Evolutionary conservation across 1,140 invertebrate genomes (phyloP).

Genomic region (Oedothorax gibbosus): DNA sequence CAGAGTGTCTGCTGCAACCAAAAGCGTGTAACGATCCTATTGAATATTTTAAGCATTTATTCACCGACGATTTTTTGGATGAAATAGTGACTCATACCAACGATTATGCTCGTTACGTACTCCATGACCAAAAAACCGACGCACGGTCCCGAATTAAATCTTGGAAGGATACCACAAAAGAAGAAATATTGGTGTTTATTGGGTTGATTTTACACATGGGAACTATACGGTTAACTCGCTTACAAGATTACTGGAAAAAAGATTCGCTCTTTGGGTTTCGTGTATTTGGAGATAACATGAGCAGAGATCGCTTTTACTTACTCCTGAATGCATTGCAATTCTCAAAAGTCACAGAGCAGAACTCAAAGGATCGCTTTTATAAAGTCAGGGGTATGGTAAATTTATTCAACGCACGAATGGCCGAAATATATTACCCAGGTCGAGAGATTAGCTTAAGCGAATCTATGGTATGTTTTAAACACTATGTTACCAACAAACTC

Average conservation of each 20-base stretch:
- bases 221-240: slow-evolving; percentile 20
- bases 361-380: slow-evolving; percentile 9
- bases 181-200: slow-evolving; percentile 23
- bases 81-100: slow-evolving; percentile 16
- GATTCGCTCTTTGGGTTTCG: slow-evolving; percentile 13
- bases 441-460: too few species aligned
- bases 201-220: slow-evolving; percentile 25
- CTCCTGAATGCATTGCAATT: slow-evolving; percentile 21
- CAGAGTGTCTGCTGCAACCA: slow-evolving; percentile 23
- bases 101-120: slow-evolving; percentile 8
- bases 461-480: too few species aligned
- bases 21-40: slow-evolving; percentile 2
- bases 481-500: too few species aligned
- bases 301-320: slow-evolving; percentile 12
- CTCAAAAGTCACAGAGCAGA: slow-evolving; percentile 28
- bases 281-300: slow-evolving; percentile 28
- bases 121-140: not conserved
- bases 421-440: too few species aligned
- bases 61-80: slow-evolving; percentile 9
- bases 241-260: slow-evolving; percentile 21
- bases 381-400: too few species aligned
- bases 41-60: slow-evolving; percentile 10
- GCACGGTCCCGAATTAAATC: slow-evolving; percentile 9
- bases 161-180: slow-evolving; percentile 31
- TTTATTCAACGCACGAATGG: too few species aligned